Evolutionary conservation across 2,113 vertebrate species (phyloP), one percentile per base, ranked within the genome.

Genomic region (Dinomys branickii): DNA sequence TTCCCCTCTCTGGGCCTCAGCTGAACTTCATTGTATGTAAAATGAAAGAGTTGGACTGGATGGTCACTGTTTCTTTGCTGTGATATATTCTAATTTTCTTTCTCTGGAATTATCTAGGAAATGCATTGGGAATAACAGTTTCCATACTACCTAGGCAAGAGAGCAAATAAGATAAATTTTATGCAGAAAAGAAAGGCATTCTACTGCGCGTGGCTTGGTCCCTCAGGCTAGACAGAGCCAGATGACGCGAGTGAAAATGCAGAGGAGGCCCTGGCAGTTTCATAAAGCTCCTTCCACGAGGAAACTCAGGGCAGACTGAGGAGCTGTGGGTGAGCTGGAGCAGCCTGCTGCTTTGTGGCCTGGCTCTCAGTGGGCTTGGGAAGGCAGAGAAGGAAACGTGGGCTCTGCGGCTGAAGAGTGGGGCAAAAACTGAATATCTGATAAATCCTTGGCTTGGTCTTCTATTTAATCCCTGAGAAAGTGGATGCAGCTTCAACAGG

Each of bases 81-180:
- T 56, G n/a, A 24, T 38, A 35, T 19, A 20, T 52, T 80, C 56
- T 94, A 19, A 44, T 81, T 86, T 96, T 96, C 38, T 89, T 91
- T 83, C 80, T 85, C 90, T 85, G 17, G 78, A 73, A 58, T 83
- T 92, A 65, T 88, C 61, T 91, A 24, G 12, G 67, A 88, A 94
- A 61, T 69, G 41, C n/a, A n/a, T 54, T 28, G 54, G 28, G 47
- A 83, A 52, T 85, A 87, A 84, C 28, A 50, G 22, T 24, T 85
- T 81, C 44, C 38, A 2, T 44, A 38, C 35, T 19, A 24, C 61
- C 2, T 80, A 41, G 38, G 26, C 41, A 88, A 82, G 78, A 82
- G 24, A 71, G 16, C 7, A 35, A 90, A 65, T 16, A 71, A 24
- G 7, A 83, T 2, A 78, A 38, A 56, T 92, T 73, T 84, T 78